Evolutionary conservation across 2,113 vertebrate species (phyloP).

Genomic region (Ptyas mucosa): DNA sequence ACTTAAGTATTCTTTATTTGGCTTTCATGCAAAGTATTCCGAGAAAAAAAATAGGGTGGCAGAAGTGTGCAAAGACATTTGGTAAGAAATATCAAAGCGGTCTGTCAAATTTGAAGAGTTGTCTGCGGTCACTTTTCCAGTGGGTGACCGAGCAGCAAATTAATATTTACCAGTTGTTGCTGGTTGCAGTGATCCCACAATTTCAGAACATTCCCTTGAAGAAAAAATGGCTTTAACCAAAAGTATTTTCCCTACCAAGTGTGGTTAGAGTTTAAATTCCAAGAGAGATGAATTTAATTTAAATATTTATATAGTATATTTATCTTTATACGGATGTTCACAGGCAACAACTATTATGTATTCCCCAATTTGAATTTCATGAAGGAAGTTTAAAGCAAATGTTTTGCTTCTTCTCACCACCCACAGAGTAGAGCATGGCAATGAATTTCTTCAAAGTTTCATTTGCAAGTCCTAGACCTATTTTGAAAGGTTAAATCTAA

Average conservation of each 20-base stretch:
- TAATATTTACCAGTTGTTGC: background rate
- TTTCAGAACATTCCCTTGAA: background rate
- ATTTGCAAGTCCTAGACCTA: background rate
- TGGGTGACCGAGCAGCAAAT: background rate
- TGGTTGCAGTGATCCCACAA: background rate
- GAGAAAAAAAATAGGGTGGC: background rate
- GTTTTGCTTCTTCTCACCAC: background rate
- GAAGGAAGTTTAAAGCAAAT: background rate
- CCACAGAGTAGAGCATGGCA: background rate
- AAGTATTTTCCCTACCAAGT: background rate
- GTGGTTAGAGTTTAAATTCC: background rate
- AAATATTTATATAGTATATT: slow-evolving; percentile 1
- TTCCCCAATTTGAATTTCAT: background rate
- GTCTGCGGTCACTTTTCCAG: slow-evolving; percentile 1
- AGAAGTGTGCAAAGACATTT: background rate
- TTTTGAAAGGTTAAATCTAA: background rate
- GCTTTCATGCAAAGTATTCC: background rate
- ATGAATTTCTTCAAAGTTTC: background rate
- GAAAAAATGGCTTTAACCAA: background rate
- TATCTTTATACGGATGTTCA: background rate
- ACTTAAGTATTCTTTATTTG: slow-evolving; percentile 1
- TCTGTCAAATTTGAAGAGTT: background rate
- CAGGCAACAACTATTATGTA: background rate
- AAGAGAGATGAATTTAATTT: slow-evolving; percentile 8
- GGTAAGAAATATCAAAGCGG: background rate